phyloP scores from a whole-genome alignment of 2,888 invertebrate genomes.

The Notodromas monacha region DNA sequence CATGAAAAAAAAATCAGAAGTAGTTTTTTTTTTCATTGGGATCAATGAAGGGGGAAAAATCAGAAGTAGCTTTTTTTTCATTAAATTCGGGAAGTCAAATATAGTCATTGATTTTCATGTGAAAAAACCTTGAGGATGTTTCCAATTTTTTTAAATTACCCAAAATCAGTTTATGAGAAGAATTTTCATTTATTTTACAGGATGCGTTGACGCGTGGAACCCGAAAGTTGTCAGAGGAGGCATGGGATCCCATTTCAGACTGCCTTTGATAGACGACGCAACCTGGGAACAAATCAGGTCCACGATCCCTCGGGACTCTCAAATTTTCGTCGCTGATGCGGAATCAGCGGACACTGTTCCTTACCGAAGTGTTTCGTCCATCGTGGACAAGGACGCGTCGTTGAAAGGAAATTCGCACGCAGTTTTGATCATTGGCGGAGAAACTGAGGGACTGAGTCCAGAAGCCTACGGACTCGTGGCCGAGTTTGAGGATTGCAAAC shows the following conservation, averaged over 20 bases:
- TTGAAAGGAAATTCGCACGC: constrained; percentile 18
- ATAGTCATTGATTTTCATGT: too few species aligned
- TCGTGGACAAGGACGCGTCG: constrained; percentile 9
- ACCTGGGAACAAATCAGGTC: constrained; percentile 28
- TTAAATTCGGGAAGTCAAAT: too few species aligned
- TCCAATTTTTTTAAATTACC: too few species aligned
- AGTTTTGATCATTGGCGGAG: constrained; percentile 49
- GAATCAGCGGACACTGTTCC: constrained; percentile 1
- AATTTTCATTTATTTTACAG: constrained; percentile 20
- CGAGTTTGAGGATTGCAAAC: too few species aligned
- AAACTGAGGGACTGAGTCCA: constrained; percentile 50
- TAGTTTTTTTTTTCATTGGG: too few species aligned
- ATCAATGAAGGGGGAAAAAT: too few species aligned
- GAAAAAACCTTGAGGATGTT: too few species aligned
- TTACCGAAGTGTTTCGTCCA: too few species aligned
- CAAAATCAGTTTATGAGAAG: too few species aligned
- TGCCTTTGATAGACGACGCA: constrained; percentile 29
- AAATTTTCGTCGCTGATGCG: constrained; percentile 17
- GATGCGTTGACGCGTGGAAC: constrained; percentile 67
- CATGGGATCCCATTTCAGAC: constrained; percentile 48
- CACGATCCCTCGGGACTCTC: constrained; percentile 20
- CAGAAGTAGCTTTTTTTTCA: too few species aligned
- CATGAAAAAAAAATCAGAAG: too few species aligned
- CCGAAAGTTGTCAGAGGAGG: constrained; percentile 51
- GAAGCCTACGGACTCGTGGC: constrained; percentile 29